A percentile compares a stretch with the other conserved stretches of the same genome.
Conservation (phyloP, 2,888 invertebrate genomes). For the Rhimphoctona megacephalus region DNA sequence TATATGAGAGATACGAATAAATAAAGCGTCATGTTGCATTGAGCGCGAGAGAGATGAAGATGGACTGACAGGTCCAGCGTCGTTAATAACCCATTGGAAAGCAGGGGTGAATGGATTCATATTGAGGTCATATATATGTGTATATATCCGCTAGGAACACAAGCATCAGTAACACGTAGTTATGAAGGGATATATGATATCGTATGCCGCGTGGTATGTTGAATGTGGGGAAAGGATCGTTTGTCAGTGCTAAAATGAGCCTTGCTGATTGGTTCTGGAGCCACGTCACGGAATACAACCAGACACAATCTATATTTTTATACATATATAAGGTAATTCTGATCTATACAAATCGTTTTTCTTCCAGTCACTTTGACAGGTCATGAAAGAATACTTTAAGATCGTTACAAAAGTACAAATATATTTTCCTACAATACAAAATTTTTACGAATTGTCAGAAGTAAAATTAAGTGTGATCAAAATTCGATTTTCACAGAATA, state of each 20-base stretch:
- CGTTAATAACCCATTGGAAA: slow-evolving; percentile 79
- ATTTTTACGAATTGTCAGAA: not conserved
- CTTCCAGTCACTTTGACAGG: slow-evolving; percentile 37
- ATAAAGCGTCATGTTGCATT: slow-evolving; percentile 51
- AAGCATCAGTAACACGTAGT: slow-evolving; percentile 34
- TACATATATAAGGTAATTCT: slow-evolving; percentile 50
- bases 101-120: slow-evolving; percentile 72
- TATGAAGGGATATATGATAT: slow-evolving; percentile 62
- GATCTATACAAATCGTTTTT: slow-evolving; percentile 54
- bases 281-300: slow-evolving; percentile 67
- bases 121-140: not conserved
- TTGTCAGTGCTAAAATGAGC: slow-evolving; percentile 76
- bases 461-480: not conserved
- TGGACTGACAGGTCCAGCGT: slow-evolving; percentile 65
- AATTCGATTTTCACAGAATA: not conserved
- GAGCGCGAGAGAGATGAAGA: slow-evolving; percentile 46
- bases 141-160: slow-evolving; percentile 36
- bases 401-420: slow-evolving; percentile 35
- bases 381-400: not conserved
- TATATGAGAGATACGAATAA: slow-evolving; percentile 53
- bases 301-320: slow-evolving; percentile 43
- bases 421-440: not conserved
- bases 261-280: slow-evolving; percentile 75
- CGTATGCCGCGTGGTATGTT: slow-evolving; percentile 32
- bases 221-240: slow-evolving; percentile 73